A percentile compares a stretch with the other conserved stretches of the same genome.
Evolutionary conservation across 53 echinoderm and acorn worm genomes (phyloP).

Genomic region (Patiria pectinifera): DNA sequence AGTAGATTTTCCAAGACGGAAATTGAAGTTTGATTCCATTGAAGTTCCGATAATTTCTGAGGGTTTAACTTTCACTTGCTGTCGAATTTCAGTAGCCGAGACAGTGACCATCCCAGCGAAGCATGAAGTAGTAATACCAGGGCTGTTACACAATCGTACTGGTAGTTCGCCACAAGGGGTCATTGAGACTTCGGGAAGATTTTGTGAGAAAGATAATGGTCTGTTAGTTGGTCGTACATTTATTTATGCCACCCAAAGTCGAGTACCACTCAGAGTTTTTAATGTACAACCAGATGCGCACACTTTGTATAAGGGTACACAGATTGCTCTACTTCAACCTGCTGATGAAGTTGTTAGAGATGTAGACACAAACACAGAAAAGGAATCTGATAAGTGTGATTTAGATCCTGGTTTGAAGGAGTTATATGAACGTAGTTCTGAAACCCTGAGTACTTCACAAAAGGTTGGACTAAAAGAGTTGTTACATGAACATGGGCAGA

Average conservation of each 20-base stretch:
- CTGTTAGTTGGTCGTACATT: constrained; percentile 31
- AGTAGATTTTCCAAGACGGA: too few relatives aligned
- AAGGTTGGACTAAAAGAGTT: not conserved
- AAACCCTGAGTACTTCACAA: not conserved
- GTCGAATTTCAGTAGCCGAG: not conserved
- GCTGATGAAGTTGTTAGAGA: constrained; percentile 26
- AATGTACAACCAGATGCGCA: constrained; percentile 1
- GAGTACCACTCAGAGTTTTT: constrained; percentile 18
- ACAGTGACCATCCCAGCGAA: constrained; percentile 34
- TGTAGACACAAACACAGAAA: not conserved
- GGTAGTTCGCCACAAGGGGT: constrained; percentile 16
- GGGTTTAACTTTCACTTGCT: constrained; percentile 1
- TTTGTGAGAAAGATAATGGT: constrained; percentile 27
- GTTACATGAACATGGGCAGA: constrained; percentile 11
- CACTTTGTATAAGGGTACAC: constrained; percentile 50
- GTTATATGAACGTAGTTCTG: constrained; percentile 16
- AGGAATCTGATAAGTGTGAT: not conserved
- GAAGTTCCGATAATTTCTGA: too few relatives aligned
- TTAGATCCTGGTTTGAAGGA: constrained; percentile 20
- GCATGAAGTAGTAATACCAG: constrained; percentile 36
- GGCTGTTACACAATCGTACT: not conserved
- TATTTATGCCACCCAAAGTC: not conserved
- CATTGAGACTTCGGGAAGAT: constrained; percentile 23
- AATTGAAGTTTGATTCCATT: too few relatives aligned
- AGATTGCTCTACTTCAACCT: constrained; percentile 47